Base-by-base conservation (phyloP, 2,797 vertebrate species). In the Choloepus didactylus region DNA sequence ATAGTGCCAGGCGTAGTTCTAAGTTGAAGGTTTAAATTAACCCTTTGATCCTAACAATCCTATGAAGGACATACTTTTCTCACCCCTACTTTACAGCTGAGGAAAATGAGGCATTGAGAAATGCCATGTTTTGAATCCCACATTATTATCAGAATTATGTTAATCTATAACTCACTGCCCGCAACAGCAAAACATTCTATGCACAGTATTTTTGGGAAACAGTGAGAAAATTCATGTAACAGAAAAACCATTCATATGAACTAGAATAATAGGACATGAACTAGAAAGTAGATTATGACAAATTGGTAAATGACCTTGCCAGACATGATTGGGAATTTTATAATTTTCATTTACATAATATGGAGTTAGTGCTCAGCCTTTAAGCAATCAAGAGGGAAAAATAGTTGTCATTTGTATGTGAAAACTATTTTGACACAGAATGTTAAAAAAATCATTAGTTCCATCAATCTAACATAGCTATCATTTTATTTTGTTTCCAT, bases 381-480 rank as follows among this genome's bases (percentile, higher is more conserved):
- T 77, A 83, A 83, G 19, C n/a, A 93, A 29, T 5, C 15, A 66
- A 85, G 3, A 9, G 31, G 44, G 62, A 49, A 73, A 38, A 41
- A 18, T 18, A 77, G 6, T 38, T 72, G 31, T 62, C 56, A 4
- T 49, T 91, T 89, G 77, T 60, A 67, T 73, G 59, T 93, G 5
- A 77, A 85, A 77, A 92, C 64, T 51, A 44, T 46, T 82, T 87
- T 8, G 14, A 60, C 25, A 85, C 1, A 72, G 54, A 79, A 41
- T 82, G 6, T 54, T 44, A 35, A 73, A 35, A 31, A 89, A 64
- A 38, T 54, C 6, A 95, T 93, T 80, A 59, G 18, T 94, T 95
- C 9, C 12, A 86, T 16, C 2, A 76, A 3, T n/a, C 16, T 82
- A 79, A 96, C 14, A 54, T 73, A 73, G 49, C 75, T 91, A 92